Base-by-base conservation (phyloP, 2,888 invertebrate genomes). In the Sialis lutaria region DNA sequence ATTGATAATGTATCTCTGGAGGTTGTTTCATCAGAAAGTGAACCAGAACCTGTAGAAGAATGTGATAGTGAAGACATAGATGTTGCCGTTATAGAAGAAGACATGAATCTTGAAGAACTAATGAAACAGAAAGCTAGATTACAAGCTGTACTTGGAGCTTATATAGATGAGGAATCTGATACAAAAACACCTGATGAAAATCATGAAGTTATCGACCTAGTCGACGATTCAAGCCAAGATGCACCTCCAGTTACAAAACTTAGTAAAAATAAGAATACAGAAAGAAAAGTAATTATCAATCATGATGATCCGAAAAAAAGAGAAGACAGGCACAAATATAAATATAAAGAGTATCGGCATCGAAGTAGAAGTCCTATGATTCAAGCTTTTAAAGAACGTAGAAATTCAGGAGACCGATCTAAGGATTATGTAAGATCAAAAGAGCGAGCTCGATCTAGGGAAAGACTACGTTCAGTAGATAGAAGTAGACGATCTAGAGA, bases 111-210 rank as follows among this genome's bases (percentile, higher is more conserved):
- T 32, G 90, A 90, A 58, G 90, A 90, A 53, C 67, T 90, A 48
- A 90, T 90, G 88, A 81, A 80, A 57, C 89, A 90, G 61, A 90
- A 90, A 66, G 88, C 86, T 57, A 56, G 80, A 40, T 67, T 89
- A 41, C 88, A 89, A 65, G 86, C 86, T 37, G 73, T 82, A 34
- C 67, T 85, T 42, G 79, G 80, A 42, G 86, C 86, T 50, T 86
- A 82, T 60, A 73, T 74, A 57, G 83, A 81, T 0, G 82, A 82
- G 33, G 73, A 74, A 43, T 45, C 49, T 32, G 49, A 50, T 48
- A 50, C 55, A n/a, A 44, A 41, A 44, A 46, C 40, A 54, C 56
- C 57, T 57, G 60, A 61, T 55, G 66, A 64, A 58, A 62, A 68
- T 52, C 75, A 74, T 57, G 73, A 73, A 53, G 64, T 79, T 53